Conservation (phyloP, 2,113 vertebrate genomes). For the Centropus unirufus region DNA sequence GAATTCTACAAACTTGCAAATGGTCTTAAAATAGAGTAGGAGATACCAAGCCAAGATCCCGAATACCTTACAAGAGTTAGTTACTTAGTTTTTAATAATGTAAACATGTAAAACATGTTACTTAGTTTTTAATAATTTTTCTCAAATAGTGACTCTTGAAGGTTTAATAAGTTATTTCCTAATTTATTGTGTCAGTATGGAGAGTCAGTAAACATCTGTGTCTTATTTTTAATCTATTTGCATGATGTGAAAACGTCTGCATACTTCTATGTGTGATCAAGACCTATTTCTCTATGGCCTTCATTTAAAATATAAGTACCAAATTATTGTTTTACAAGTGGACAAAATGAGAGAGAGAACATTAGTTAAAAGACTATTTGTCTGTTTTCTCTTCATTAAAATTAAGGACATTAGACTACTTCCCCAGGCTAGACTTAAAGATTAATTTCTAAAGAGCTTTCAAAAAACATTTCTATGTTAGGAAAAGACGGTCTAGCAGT, state of each 20-base stretch:
- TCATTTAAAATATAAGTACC: background rate
- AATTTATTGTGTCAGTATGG: background rate
- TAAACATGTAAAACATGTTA: background rate
- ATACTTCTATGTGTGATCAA: background rate
- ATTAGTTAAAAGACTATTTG: background rate
- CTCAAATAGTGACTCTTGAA: background rate
- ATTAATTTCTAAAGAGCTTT: conserved; percentile 21
- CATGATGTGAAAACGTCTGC: background rate
- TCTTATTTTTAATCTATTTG: background rate
- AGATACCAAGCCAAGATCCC: background rate
- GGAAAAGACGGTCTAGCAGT: background rate
- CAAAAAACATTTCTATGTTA: background rate
- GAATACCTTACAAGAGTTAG: background rate
- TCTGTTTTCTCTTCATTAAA: conserved; percentile 23
- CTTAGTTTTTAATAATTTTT: background rate
- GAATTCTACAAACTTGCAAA: background rate
- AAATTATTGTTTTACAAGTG: background rate
- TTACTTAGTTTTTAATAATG: background rate
- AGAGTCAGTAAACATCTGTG: background rate
- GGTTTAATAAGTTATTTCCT: background rate
- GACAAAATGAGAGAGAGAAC: background rate
- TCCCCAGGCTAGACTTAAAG: conserved; percentile 6
- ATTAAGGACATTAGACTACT: conserved; percentile 1
- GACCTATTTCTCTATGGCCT: background rate
- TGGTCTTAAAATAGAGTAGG: background rate